Base-by-base conservation (phyloP, 2,888 invertebrate species). In the Pandemis cinnamomeana region DNA sequence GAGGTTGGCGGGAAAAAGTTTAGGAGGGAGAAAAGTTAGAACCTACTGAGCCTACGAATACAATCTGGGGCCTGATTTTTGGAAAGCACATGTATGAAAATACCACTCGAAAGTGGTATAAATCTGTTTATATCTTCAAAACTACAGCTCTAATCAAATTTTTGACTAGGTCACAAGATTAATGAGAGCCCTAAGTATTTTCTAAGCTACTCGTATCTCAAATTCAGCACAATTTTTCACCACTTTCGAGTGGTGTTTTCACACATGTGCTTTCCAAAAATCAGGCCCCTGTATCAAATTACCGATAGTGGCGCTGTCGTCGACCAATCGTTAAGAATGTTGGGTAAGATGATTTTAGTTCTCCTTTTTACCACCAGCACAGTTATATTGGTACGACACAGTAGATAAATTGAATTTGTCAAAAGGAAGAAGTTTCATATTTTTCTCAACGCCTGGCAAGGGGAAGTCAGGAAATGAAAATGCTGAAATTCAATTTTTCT, bases 381-480 rank as follows among this genome's bases (percentile, higher is more conserved):
- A 58, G n/a, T 48, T 66, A 70, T 58, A 58, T 51, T 51, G 27
- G 0, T 51, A 51, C 42, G 15, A 42, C 51, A 69, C 51, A 51
- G 64, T 61, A 70, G 69, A 73, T 44, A 73, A 70, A 73, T 73
- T 73, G 44, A 73, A 73, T 73, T 70, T 69, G 51, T 73, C 69
- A 66, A 69, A 66, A 48, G 64, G 60, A 70, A 66, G 64, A 66
- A 66, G 64, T 69, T 64, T 64, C 36, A 66, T 70, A 70, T 70
- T 70, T 73, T 70, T 70, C 69, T 66, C 66, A 51, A 46, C 46
- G 58, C 63, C 46, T 36, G 27, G 27, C 27, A 69, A 42, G 63
- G 66, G 69, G 69, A 66, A 51, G 64, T 69, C 42, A 44, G 69
- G 69, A 73, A 73, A 73, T 73, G 64, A 73, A 70, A 73, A 73